Evolutionary conservation across 2,113 vertebrate species (phyloP).

Genomic region (Saimiri boliviensis): DNA sequence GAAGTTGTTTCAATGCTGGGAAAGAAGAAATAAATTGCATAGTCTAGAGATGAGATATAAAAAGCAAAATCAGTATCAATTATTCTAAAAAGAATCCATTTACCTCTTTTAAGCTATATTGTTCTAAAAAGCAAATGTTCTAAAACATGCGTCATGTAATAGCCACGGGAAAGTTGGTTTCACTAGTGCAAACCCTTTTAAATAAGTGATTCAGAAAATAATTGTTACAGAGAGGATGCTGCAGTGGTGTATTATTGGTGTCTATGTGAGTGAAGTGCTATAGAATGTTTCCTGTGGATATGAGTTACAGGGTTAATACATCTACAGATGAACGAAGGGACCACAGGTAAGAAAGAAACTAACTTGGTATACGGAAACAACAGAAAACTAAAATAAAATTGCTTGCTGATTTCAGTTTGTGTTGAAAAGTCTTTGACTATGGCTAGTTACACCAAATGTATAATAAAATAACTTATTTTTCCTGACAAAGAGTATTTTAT

Average conservation of each 20-base stretch:
- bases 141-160: not conserved
- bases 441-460: slow-evolving; percentile 12
- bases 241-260: not conserved
- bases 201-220: slow-evolving; percentile 23
- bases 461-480: slow-evolving; percentile 63
- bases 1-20: not conserved
- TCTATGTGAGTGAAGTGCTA: not conserved
- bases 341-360: not conserved
- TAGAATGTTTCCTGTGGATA: not conserved
- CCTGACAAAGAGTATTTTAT: slow-evolving; percentile 44
- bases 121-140: not conserved
- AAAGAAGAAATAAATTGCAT: slow-evolving; percentile 23
- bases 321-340: not conserved
- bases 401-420: slow-evolving; percentile 41
- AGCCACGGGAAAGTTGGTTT: not conserved
- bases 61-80: slow-evolving; percentile 19
- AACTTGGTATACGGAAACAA: not conserved
- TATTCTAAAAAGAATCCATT: slow-evolving; percentile 29
- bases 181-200: not conserved
- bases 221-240: not conserved
- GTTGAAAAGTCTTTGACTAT: slow-evolving; percentile 40
- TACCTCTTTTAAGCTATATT: slow-evolving; percentile 37
- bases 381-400: slow-evolving; percentile 51
- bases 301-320: not conserved
- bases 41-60: not conserved